Evolutionary conservation across 2,797 vertebrate species (phyloP), one percentile per base, ranked within the genome.

Genomic region (Hoplostethus atlanticus): DNA sequence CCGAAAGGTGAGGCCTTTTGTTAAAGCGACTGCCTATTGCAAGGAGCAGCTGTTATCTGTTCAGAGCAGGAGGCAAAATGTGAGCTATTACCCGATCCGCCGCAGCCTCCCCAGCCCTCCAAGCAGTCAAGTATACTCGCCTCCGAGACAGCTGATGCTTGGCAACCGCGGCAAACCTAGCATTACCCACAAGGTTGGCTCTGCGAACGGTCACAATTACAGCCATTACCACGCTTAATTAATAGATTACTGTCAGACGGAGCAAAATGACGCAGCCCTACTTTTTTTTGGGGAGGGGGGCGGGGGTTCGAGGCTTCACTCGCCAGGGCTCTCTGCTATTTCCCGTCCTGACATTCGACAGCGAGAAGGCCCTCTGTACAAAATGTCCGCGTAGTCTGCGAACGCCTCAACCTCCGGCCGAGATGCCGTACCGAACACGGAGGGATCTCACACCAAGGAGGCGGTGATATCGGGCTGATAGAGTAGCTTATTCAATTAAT

Each of bases 241-340:
- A 91, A 87, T 87, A 85, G 87, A 90, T 87, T 76, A 76, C 77
- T 80, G 87, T 90, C 88, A 87, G 68, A 76, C 30, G 28, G 70
- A 67, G 52, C 38, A 76, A 54, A 89, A 83, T 73, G 38, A 61
- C 52, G 53, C 57, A 64, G 65, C 38, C 62, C 52, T 64, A 63
- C 52, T 67, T 71, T 73, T 68, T 21, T 21, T 21, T 21, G 21
- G 21, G 21, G 21, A 1, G 21, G 21, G 21, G 21, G 21, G 1
- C 66, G 3, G 3, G 28, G 36, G 64, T 57, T 71, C 51, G 3
- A 48, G 67, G 50, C 60, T 63, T 47, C 54, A 40, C 61, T 28
- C 55, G 51, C 70, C 53, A 64, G 60, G 47, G 34, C 21, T 42
- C 7, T 3, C 9, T 56, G 16, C 17, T 16, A 3, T 36, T 57